Base-by-base conservation (phyloP, 1,140 invertebrate species). In the Drosophila busckii region DNA sequence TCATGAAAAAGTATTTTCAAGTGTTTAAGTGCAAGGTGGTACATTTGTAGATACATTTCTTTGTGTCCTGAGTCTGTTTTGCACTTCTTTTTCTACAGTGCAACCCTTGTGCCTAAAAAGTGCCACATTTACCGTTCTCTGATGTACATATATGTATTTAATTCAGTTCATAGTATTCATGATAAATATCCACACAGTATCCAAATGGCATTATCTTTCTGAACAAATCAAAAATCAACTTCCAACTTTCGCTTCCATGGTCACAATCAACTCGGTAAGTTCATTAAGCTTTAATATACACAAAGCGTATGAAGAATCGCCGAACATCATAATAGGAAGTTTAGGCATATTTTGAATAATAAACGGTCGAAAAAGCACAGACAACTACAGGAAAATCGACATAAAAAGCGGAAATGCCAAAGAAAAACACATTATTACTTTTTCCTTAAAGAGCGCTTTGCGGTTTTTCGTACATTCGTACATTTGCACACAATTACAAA, bases 311-410 rank as follows among this genome's bases (percentile, higher is more conserved):
- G 56, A 52, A 73, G 75, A 80, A 83, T 34, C 55, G 64, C 6
- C 44, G 44, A 55, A 56, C 32, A 49, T 32, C 31, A 31, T 6
- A 16, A 29, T 31, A 31, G 73, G 73, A 80, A 80, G 73, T 80
- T 80, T 80, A 69, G 69, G 69, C 80, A 80, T 64, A 82, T 75
- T 80, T 80, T 82, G 69, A 82, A 80, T 80, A 69, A 82, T 73
- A 58, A 80, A 68, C 42, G 37, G 38, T 46, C 23, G 25, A 19
- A 75, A 49, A 25, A 50, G 45, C 22, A 42, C n/a, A 17, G 37
- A 25, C 44, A 28, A 25, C 22, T 8, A 9, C 25, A 60, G 29
- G 53, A 56, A 41, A 55, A 63, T 67, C 45, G 58, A 54, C 54
- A 69, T 73, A 59, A 82, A 80, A 66, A 80, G 73, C 73, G 73